Base-by-base conservation (phyloP, 2,888 invertebrate genomes). In the Steromphala cineraria region DNA sequence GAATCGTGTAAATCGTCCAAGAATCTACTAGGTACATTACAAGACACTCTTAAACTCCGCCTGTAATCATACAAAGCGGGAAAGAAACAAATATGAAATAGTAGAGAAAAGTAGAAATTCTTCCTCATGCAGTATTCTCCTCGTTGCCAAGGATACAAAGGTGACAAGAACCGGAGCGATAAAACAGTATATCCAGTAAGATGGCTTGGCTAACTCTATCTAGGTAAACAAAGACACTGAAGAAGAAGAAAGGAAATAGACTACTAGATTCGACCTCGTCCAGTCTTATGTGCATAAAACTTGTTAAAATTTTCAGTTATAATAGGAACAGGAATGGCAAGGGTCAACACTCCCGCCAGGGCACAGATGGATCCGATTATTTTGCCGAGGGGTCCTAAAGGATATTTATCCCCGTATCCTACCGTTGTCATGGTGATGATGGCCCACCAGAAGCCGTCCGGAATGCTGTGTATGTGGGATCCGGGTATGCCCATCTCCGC, bases 391-490 rank as follows among this genome's bases (percentile, higher is more conserved):
- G 90, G 85, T 7, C 93, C 93, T 19, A 92, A 89, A 0, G 93
- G 93, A 10, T 91, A 91, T 79, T 91, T 91, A 83, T 93, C 93
- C 15, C 93, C 93, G 82, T 93, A 93, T 10, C 93, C 93, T 0
- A 93, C 93, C 8, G 93, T 93, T 53, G 91, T 91, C 93, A 93
- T 93, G 79, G 93, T 93, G 75, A 93, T 93, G 19, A 93, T 88
- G 28, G 93, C 93, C 93, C 93, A 93, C 93, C 93, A 93, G 85
- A 93, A 93, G n/a, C 92, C 93, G 81, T 93, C 93, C 19, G 93
- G 93, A 85, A 93, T 93, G 80, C 92, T 92, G 74, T 89, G 87
- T 52, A 93, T 93, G 85, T 93, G 91, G 17, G 93, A 92, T 13
- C 89, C 90, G 10, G 86, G 84, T 24, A 92, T 87, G 52, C 92